Conservation (phyloP, 2,797 vertebrate genomes). For the Acanthurus leucopareius region DNA sequence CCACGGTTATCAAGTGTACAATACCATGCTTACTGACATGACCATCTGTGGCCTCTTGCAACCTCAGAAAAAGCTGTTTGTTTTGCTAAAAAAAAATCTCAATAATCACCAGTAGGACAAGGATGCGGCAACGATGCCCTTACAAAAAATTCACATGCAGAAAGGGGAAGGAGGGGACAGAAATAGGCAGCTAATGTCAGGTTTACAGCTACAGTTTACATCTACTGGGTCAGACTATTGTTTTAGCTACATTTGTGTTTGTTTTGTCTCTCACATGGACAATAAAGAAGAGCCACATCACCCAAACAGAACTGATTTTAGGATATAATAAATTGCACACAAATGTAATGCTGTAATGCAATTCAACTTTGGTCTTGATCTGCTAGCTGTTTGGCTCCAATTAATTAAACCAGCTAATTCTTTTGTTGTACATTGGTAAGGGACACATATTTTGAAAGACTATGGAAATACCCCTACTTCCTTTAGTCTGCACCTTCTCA, state of each 20-base stretch:
- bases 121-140: no score
- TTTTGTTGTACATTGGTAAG: background rate
- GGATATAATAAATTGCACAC: background rate
- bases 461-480: background rate
- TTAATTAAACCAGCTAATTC: background rate
- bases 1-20: slow-evolving; percentile 1
- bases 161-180: no score
- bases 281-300: background rate
- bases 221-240: no score
- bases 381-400: background rate
- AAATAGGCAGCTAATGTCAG: no score
- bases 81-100: no score
- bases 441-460: background rate
- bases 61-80: background rate
- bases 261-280: background rate
- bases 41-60: slow-evolving; percentile 18
- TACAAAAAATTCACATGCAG: background rate
- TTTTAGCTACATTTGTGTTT: background rate
- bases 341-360: background rate
- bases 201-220: no score
- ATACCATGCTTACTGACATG: background rate
- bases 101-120: no score
- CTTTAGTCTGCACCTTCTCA: background rate
- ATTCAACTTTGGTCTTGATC: background rate
- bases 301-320: background rate